Evolutionary conservation across 1,140 invertebrate genomes (phyloP), one percentile per base, ranked within the genome.

Genomic region (Sycophila sp.): DNA sequence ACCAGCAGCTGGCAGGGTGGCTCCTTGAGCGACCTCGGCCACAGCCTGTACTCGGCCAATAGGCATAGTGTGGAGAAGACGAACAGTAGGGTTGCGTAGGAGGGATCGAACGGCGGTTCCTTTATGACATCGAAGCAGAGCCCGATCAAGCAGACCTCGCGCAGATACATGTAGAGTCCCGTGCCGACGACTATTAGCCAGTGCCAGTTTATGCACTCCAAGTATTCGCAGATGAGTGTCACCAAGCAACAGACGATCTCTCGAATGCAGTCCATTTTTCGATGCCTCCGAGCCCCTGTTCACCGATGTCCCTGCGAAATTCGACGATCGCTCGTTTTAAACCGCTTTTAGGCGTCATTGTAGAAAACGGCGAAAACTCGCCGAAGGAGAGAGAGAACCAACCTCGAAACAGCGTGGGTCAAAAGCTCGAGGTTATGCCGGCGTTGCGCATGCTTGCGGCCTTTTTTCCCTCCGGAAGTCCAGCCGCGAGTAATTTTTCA

Each of bases 91-190:
- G 85, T 85, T 0, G 84, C 77, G 11, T 80, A 84, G 0, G 82
- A 81, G 0, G 82, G 77, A 73, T 84, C 78, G 11, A 83, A 84
- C 0, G 77, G 66, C 38, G 66, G 45, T 30, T 22, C 40, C 5
- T 42, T 75, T 0, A 80, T 75, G 4, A 80, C 76, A 0, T 83
- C 81, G 30, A 80, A 75, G 42, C 83, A 85, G 8, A 86, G 73
- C 1, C 84, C 84, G 45, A 86, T 84, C 51, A 86, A 73, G 55
- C 84, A 86, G 17, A 85, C 82, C 74, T 86, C 78, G 45, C 85
- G 71, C 0, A 86, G 53, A 69, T 86, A 82, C 6, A 77, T 81
- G 34, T 86, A 86, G 47, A 86, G 72, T 17, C 85, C 85, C 3
- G 83, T 80, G 2, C 70, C 45, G 0, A 86, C 80, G 19, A 86